Percentiles rank a stretch among this genome's conserved stretches.
phyloP scores from a whole-genome alignment of 2,113 vertebrate species.

The Hirundichthys speculiger region DNA sequence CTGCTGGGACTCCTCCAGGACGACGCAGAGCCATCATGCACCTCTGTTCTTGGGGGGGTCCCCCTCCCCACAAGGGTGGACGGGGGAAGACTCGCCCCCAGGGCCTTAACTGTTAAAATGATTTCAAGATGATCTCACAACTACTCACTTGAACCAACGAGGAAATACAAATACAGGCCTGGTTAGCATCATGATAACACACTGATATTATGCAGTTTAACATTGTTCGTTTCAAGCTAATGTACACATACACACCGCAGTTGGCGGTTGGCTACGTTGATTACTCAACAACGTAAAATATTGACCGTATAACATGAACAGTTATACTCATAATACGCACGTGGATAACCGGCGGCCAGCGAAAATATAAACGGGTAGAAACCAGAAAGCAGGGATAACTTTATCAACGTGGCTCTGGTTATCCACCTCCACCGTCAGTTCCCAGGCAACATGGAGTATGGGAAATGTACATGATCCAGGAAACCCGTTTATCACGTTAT shows the following conservation, averaged over 20 bases:
- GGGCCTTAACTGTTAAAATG: too few species aligned
- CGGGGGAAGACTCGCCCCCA: too few species aligned
- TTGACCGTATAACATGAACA: background rate
- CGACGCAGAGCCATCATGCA: too few species aligned
- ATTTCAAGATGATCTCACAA: conserved; percentile 3
- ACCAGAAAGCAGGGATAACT: conserved; percentile 1
- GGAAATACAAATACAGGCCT: background rate
- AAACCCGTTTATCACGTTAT: background rate
- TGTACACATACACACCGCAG: conserved; percentile 1
- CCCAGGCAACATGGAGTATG: conserved; percentile 4
- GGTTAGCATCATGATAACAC: background rate
- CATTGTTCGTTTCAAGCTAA: background rate
- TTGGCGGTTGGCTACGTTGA: too few species aligned
- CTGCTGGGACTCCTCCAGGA: too few species aligned
- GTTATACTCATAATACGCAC: background rate
- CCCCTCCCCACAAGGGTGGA: too few species aligned
- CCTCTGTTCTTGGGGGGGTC: too few species aligned
- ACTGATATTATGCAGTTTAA: background rate
- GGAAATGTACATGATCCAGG: background rate
- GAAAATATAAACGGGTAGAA: background rate
- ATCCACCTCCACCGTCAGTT: background rate
- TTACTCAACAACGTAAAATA: conserved; percentile 8
- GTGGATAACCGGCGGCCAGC: background rate
- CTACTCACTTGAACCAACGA: background rate
- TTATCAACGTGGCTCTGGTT: too few species aligned